Conservation (phyloP, 2,797 vertebrate species). For the Anguilla pacifica region DNA sequence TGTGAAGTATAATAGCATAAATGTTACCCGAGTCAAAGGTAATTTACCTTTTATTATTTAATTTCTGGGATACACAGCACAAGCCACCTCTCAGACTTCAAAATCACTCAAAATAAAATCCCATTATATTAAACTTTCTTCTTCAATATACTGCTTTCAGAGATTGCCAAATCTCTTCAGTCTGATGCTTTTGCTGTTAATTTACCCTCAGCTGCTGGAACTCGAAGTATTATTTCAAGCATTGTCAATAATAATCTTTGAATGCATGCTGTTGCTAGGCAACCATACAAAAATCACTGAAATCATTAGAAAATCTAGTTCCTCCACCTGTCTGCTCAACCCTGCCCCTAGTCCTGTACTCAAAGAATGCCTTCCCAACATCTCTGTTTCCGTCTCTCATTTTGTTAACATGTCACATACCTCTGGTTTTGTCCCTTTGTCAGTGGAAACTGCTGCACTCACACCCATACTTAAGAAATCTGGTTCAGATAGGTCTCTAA, state of each 20-base stretch:
- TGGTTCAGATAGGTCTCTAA: too few species aligned
- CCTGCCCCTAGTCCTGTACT: too few species aligned
- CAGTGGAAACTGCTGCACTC: too few species aligned
- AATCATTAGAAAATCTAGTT: constrained; percentile 38
- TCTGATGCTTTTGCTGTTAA: not conserved
- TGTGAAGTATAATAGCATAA: too few species aligned
- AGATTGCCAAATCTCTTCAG: not conserved
- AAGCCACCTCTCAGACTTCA: not conserved
- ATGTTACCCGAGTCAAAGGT: too few species aligned
- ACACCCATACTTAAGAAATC: too few species aligned
- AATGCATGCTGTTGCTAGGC: constrained; percentile 74
- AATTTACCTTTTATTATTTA: not conserved
- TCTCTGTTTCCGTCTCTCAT: too few species aligned
- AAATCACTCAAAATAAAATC: not conserved
- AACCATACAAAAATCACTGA: constrained; percentile 49
- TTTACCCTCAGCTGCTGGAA: not conserved
- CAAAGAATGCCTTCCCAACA: too few species aligned
- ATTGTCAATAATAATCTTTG: constrained; percentile 69
- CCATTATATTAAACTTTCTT: not conserved
- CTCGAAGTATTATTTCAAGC: constrained; percentile 41
- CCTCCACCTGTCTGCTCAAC: too few species aligned
- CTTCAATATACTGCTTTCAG: not conserved
- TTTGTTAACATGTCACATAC: too few species aligned
- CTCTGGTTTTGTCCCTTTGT: too few species aligned
- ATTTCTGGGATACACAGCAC: not conserved